phyloP scores from a whole-genome alignment of 1,140 invertebrate genomes.

The Augochlora pura region DNA sequence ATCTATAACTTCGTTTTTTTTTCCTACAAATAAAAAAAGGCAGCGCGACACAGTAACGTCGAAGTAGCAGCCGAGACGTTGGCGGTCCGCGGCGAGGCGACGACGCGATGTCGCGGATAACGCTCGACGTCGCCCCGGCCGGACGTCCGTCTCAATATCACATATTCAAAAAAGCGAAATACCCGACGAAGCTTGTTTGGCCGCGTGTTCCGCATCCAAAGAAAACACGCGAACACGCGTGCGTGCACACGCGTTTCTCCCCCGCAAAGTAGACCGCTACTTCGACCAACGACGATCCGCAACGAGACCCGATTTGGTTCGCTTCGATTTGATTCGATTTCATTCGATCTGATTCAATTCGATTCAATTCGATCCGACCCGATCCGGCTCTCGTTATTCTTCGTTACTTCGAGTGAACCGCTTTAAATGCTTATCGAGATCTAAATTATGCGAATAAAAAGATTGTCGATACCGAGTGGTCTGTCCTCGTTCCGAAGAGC shows the following conservation, averaged over 20 bases:
- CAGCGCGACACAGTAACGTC: slow-evolving; percentile 57
- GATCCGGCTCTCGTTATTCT: no score
- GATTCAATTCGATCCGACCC: no score
- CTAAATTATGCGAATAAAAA: slow-evolving; percentile 70
- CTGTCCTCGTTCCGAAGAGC: slow-evolving; percentile 60
- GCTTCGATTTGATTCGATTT: no score
- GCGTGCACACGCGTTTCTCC: not conserved
- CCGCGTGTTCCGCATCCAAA: not conserved
- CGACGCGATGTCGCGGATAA: not conserved
- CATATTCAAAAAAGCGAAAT: slow-evolving; percentile 44
- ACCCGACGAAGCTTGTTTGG: slow-evolving; percentile 1
- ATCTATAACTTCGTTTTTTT: slow-evolving; percentile 48
- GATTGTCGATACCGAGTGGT: slow-evolving; percentile 75
- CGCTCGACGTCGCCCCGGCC: not conserved
- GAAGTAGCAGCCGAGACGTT: slow-evolving; percentile 57
- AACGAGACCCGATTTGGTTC: slow-evolving; percentile 35
- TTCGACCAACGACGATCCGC: slow-evolving; percentile 46
- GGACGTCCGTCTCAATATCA: slow-evolving; percentile 36
- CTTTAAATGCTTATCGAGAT: slow-evolving; percentile 69
- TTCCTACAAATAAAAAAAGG: slow-evolving; percentile 68
- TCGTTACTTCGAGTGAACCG: slow-evolving; percentile 49
- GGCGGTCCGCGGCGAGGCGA: not conserved
- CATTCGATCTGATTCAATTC: no score
- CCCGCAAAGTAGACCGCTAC: slow-evolving; percentile 47
- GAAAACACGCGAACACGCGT: not conserved